These are phyloP conservation scores for Perizoma flavofasciatum DNA, from an alignment of 2,888 invertebrate genomes.

Conservation along the genomic window DNA sequence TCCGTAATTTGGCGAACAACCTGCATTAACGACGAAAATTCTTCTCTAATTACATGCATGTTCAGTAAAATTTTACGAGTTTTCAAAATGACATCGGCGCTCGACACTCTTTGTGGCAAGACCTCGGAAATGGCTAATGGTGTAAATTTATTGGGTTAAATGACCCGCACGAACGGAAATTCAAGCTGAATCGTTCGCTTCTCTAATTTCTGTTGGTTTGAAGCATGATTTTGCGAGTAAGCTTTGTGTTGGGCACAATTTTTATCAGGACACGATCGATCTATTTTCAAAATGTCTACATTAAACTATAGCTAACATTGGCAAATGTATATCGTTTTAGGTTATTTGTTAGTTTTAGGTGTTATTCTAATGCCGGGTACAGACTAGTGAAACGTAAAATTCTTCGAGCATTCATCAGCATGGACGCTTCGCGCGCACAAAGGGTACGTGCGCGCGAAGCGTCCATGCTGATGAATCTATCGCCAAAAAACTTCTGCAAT, in stretches of 20 bases:
- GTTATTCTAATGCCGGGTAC: no score
- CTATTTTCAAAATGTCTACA: no score
- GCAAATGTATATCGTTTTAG: no score
- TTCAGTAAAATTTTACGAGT: constrained; percentile 68
- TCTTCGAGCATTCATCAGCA: no score
- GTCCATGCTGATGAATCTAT: no score
- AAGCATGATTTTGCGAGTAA: constrained; percentile 65
- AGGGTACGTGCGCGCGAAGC: no score
- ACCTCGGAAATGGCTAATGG: constrained; percentile 76
- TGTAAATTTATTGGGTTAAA: constrained; percentile 80
- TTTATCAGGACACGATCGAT: no score
- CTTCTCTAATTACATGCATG: constrained; percentile 66
- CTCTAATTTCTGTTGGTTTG: constrained; percentile 77
- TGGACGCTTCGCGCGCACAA: no score
- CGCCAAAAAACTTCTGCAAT: no score
- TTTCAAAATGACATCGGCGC: constrained; percentile 67
- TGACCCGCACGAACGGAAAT: constrained; percentile 71
- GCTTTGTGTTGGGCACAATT: constrained; percentile 42
- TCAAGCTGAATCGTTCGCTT: constrained; percentile 72
- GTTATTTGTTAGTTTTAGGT: no score
- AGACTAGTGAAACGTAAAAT: no score
- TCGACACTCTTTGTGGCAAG: constrained; percentile 69
- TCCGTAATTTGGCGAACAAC: constrained; percentile 17
- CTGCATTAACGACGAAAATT: constrained; percentile 40
- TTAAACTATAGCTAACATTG: no score